phyloP scores from a whole-genome alignment of 2,797 vertebrate genomes.

The Pseudopleuronectes americanus region DNA sequence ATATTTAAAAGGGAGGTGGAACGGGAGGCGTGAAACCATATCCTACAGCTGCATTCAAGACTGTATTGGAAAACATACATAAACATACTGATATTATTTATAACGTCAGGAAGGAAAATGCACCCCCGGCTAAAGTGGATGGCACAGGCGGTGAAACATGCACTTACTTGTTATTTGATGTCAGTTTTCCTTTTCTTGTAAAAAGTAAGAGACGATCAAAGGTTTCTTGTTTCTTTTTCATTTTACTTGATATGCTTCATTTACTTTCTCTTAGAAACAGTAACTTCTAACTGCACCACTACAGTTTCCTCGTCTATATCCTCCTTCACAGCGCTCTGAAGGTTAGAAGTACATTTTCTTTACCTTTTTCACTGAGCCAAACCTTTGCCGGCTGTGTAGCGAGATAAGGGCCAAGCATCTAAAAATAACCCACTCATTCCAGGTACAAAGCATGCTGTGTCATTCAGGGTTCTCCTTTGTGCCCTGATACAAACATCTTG shows the following conservation, averaged over 20 bases:
- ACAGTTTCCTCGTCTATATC: conserved; percentile 16
- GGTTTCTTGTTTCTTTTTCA: background rate
- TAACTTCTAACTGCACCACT: conserved; percentile 11
- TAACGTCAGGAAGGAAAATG: conserved; percentile 38
- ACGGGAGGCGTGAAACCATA: conserved; percentile 34
- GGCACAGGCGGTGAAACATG: background rate
- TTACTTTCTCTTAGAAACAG: conserved; percentile 10
- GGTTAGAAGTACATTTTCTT: conserved; percentile 68
- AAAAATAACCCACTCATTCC: conserved; percentile 71
- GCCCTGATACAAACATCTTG: conserved; percentile 56
- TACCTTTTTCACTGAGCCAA: conserved; percentile 68
- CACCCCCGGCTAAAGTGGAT: background rate
- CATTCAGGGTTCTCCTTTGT: conserved; percentile 69
- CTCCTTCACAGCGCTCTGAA: conserved; percentile 49
- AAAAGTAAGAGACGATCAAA: conserved; percentile 5
- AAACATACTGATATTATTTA: conserved; percentile 47
- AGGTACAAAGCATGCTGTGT: conserved; percentile 49
- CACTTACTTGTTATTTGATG: conserved; percentile 12
- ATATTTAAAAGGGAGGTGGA: conserved; percentile 58
- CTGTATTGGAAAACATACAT: conserved; percentile 66
- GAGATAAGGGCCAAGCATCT: conserved; percentile 73
- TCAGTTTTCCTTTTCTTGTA: background rate
- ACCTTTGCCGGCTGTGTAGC: conserved; percentile 66
- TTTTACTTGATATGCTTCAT: conserved; percentile 27
- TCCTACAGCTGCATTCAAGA: conserved; percentile 46